Evolutionary conservation across 2,888 invertebrate genomes (phyloP).

Genomic region (Epinotia brunnichana): DNA sequence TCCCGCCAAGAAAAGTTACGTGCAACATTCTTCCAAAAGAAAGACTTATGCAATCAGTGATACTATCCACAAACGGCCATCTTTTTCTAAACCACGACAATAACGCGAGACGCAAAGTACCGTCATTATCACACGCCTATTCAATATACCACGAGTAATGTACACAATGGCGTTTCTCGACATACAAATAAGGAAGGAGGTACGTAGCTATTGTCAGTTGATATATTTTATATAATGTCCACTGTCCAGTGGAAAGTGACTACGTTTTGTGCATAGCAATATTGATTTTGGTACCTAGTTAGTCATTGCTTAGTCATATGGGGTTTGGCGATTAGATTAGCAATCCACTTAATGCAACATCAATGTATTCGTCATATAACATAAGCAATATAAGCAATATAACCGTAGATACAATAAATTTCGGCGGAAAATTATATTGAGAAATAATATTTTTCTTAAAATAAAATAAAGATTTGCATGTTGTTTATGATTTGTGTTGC

Average conservation of each 20-base stretch:
- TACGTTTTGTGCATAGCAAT: conserved; percentile 39
- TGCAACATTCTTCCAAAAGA: conserved; percentile 4
- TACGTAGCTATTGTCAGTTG: conserved; percentile 46
- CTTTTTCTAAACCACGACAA: conserved; percentile 11
- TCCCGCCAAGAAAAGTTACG: conserved; percentile 21
- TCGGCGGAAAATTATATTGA: too few relatives aligned
- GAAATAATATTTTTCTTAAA: too few relatives aligned
- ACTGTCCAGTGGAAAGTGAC: conserved; percentile 41
- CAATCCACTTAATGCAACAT: not conserved
- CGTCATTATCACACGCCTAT: conserved; percentile 25
- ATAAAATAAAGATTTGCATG: too few relatives aligned
- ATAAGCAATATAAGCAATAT: too few relatives aligned
- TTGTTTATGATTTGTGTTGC: too few relatives aligned
- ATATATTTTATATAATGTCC: conserved; percentile 41
- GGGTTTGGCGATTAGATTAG: conserved; percentile 32
- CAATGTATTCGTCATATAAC: not conserved
- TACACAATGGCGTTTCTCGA: conserved; percentile 34
- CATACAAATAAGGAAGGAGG: conserved; percentile 55
- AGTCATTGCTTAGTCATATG: conserved; percentile 36
- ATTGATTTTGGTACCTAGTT: conserved; percentile 36
- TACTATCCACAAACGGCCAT: not conserved
- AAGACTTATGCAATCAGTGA: conserved; percentile 24
- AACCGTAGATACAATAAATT: too few relatives aligned
- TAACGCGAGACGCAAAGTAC: conserved; percentile 14
- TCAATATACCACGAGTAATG: conserved; percentile 19